These are phyloP conservation scores for Perithous albicinctus DNA, from an alignment of 2,888 invertebrate genomes.

Conservation along the genomic window DNA sequence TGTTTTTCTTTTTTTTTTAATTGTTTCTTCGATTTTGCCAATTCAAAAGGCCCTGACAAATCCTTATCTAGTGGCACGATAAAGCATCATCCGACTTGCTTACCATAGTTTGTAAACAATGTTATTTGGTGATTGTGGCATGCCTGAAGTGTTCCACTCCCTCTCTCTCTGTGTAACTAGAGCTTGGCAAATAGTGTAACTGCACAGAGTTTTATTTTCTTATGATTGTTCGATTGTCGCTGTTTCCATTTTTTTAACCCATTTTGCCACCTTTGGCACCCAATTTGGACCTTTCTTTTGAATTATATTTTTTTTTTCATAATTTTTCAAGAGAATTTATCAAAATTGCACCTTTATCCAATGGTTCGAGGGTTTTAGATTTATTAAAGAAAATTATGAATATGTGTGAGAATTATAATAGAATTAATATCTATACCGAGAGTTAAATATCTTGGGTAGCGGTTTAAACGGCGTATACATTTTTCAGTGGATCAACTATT, in stretches of 20 bases:
- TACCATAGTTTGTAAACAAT: slow-evolving; percentile 62
- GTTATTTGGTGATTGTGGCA: slow-evolving; percentile 51
- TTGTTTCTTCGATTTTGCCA: not conserved
- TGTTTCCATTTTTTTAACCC: too few relatives aligned
- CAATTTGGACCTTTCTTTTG: too few relatives aligned
- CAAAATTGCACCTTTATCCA: too few relatives aligned
- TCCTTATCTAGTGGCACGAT: slow-evolving; percentile 9
- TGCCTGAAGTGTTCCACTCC: not conserved
- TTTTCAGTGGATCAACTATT: slow-evolving; percentile 72
- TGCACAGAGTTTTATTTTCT: not conserved
- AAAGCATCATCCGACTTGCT: not conserved
- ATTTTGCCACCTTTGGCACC: too few relatives aligned
- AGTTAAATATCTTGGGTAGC: not conserved
- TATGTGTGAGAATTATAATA: too few relatives aligned
- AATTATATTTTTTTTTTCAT: too few relatives aligned
- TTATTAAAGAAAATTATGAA: too few relatives aligned
- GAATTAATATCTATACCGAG: not conserved
- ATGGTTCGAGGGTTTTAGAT: too few relatives aligned
- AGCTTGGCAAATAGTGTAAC: not conserved
- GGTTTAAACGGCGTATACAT: slow-evolving; percentile 7
- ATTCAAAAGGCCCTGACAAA: not conserved
- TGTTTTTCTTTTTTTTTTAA: slow-evolving; percentile 16
- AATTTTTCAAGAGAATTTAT: too few relatives aligned
- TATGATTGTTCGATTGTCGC: too few relatives aligned
- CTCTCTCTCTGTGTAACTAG: not conserved